These are phyloP conservation scores for Platycercus adscitus DNA, from an alignment of 2,113 vertebrate species.

Conservation along the genomic window DNA sequence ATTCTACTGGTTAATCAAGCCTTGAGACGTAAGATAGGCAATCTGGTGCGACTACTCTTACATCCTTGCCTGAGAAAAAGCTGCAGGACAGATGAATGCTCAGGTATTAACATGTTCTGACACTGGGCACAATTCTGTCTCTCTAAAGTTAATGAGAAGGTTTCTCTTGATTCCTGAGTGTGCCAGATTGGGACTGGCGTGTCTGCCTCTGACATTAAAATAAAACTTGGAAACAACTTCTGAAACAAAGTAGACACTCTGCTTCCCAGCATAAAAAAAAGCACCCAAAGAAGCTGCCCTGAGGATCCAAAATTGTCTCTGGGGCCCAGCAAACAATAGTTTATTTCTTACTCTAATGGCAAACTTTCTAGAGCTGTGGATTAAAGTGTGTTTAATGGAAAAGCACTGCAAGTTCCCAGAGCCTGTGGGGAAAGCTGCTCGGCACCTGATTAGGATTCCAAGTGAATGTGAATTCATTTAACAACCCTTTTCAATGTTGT, in stretches of 20 bases:
- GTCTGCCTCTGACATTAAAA: neutral
- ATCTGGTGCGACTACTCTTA: neutral
- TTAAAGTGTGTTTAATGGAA: conserved; percentile 25
- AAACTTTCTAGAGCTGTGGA: neutral
- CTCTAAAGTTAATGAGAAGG: conserved; percentile 21
- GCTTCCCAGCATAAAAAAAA: neutral
- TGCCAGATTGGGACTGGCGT: neutral
- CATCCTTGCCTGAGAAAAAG: neutral
- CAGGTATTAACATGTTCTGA: neutral
- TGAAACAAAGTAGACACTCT: neutral
- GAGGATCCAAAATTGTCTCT: neutral
- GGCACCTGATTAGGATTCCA: conserved; percentile 53
- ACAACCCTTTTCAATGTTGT: conserved; percentile 67
- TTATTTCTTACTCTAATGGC: conserved; percentile 1
- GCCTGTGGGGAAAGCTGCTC: neutral
- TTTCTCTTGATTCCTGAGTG: neutral
- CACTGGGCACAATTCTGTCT: neutral
- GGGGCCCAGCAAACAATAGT: neutral
- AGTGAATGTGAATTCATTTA: conserved; percentile 52
- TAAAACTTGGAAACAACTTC: neutral
- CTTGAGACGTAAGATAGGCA: neutral
- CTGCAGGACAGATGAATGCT: neutral
- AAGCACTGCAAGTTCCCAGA: conserved; percentile 39
- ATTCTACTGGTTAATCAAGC: neutral
- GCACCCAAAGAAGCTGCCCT: neutral